These are phyloP conservation scores for Pyrochroa serraticornis DNA, from an alignment of 2,888 invertebrate genomes.

Conservation along the genomic window DNA sequence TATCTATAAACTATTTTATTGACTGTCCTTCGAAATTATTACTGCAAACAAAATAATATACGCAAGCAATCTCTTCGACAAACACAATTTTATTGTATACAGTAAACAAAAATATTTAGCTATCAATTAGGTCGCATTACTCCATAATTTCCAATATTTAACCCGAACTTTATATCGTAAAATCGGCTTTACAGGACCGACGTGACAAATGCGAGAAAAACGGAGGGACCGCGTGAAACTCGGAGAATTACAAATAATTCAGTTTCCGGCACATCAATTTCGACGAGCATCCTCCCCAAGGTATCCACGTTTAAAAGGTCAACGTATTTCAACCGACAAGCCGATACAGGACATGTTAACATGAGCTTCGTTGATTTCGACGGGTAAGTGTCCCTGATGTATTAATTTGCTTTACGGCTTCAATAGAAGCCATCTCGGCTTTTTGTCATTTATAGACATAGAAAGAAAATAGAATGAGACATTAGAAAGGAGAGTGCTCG, in stretches of 20 bases:
- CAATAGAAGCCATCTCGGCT: neutral
- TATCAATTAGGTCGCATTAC: too few relatives aligned
- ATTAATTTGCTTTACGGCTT: neutral
- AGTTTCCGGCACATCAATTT: constrained; percentile 18
- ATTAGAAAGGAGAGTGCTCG: neutral
- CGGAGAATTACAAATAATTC: constrained; percentile 16
- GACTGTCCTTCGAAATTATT: too few relatives aligned
- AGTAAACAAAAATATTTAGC: too few relatives aligned
- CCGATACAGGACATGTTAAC: constrained; percentile 50
- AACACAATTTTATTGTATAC: too few relatives aligned
- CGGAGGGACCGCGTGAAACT: constrained; percentile 2
- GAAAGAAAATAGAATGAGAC: too few relatives aligned
- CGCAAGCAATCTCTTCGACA: too few relatives aligned
- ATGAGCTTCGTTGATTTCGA: constrained; percentile 51
- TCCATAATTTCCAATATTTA: too few relatives aligned
- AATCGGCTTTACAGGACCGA: too few relatives aligned
- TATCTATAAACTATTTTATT: too few relatives aligned
- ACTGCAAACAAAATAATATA: too few relatives aligned
- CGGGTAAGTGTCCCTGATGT: constrained; percentile 45
- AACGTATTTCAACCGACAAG: constrained; percentile 42
- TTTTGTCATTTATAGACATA: neutral
- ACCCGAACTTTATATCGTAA: too few relatives aligned
- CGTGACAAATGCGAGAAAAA: constrained; percentile 4
- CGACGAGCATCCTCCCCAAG: neutral
- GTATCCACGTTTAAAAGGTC: constrained; percentile 5